Evolutionary conservation across 2,888 invertebrate genomes (phyloP), one percentile per base, ranked within the genome.

Genomic region (Epinotia demarniana): DNA sequence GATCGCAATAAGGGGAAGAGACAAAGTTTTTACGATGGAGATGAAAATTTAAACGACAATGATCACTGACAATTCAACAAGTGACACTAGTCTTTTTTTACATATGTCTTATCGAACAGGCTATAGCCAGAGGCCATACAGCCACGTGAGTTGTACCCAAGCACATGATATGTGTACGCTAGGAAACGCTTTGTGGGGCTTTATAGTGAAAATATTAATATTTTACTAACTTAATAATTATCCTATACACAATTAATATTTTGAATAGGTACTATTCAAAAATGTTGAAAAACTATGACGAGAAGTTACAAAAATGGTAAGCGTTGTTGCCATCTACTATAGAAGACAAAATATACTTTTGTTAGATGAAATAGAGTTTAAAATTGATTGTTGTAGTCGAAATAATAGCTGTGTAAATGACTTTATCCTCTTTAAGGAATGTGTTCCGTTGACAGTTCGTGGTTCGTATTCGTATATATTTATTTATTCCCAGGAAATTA

Each of bases 401-500:
- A 53, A 53, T n/a, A 53, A 53, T 53, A n/a, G 53, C 16, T 49
- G 16, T 53, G 49, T n/a, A 8, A 53, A 6, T n/a, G 2, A 53
- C n/a, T 8, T n/a, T n/a, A 53, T 53, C n/a, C 13, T 53, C 8
- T 53, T 53, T 16, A 8, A 5, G 53, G 6, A 12, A 3, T 46
- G 46, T 3, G 46, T 13, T 33, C 39, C 9, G 39, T 39, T 39
- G 39, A 39, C 33, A 61, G 33, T 13, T 13, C 0, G 4, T 60
- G 3, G 27, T 33, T 16, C 33, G 27, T n/a, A n/a, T 5, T 16
- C 19, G 12, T 49, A 57, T 46, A 6, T 69, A 58, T 69, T 70
- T 60, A 49, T 70, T 5, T 57, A 68, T 70, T 33, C 46, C 46
- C 46, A 58, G 23, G 58, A 46, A 69, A 60, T 27, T 58, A 43